phyloP scores from a whole-genome alignment of 2,888 invertebrate genomes.

The Rotaria macrura region DNA sequence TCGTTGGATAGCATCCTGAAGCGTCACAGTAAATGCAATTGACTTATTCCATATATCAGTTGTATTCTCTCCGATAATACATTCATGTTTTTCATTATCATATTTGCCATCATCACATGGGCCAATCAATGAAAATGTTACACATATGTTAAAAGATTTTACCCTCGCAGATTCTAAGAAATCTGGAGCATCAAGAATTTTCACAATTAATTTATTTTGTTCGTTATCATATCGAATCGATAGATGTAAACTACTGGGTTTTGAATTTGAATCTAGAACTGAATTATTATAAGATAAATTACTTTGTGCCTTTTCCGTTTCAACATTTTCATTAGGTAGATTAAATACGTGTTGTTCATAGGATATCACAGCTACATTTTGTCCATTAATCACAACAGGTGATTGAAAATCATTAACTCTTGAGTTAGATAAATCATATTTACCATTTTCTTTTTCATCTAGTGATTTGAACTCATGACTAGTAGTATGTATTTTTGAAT shows the following conservation, averaged over 20 bases:
- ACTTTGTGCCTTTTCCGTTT: background rate
- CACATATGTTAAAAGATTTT: background rate
- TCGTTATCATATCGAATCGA: background rate
- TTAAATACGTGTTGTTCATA: too few species aligned
- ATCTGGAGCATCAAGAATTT: background rate
- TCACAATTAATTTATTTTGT: slow-evolving; percentile 12
- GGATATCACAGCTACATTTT: too few species aligned
- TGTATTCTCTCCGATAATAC: background rate
- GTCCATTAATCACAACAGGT: too few species aligned
- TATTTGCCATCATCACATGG: background rate
- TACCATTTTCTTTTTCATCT: background rate
- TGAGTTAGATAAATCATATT: background rate
- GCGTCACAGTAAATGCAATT: background rate
- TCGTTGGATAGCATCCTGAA: background rate
- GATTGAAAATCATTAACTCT: background rate
- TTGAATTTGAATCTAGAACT: background rate
- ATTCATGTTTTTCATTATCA: background rate
- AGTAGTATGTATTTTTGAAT: background rate
- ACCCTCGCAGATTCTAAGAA: background rate
- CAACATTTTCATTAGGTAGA: background rate
- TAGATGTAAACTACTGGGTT: background rate
- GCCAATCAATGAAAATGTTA: background rate
- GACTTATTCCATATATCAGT: background rate
- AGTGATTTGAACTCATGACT: background rate
- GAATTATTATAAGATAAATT: background rate